phyloP scores from a whole-genome alignment of 2,113 vertebrate genomes.

The Monopterus albus region DNA sequence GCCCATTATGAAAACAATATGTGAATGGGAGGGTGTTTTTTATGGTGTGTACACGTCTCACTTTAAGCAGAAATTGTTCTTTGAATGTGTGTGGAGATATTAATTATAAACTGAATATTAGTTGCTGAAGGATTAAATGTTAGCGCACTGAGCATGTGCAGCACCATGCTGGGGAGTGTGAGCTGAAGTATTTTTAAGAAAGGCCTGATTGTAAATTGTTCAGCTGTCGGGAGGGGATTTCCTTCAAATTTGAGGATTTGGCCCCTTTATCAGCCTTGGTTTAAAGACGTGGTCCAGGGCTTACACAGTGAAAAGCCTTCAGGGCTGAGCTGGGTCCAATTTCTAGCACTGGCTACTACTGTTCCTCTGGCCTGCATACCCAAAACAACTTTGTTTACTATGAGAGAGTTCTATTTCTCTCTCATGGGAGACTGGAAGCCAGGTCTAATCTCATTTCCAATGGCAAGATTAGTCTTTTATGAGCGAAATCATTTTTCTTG shows the following conservation, averaged over 20 bases:
- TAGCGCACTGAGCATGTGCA: neutral
- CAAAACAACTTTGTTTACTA: constrained; percentile 51
- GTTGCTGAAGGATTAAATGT: neutral
- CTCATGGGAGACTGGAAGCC: constrained; percentile 56
- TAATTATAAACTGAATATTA: neutral
- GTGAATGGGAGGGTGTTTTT: constrained; percentile 49
- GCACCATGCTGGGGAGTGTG: neutral
- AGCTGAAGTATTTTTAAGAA: constrained; percentile 25
- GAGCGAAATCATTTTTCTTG: constrained; percentile 65
- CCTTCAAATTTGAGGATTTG: constrained; percentile 25
- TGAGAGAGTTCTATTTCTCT: constrained; percentile 58
- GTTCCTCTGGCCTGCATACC: constrained; percentile 46
- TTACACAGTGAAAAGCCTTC: constrained; percentile 58
- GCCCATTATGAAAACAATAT: constrained; percentile 54
- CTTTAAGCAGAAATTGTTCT: constrained; percentile 22
- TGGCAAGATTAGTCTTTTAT: constrained; percentile 71
- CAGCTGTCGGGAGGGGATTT: constrained; percentile 14
- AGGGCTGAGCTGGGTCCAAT: constrained; percentile 46
- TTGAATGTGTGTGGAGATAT: neutral
- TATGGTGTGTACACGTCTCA: constrained; percentile 9
- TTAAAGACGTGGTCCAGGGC: constrained; percentile 45
- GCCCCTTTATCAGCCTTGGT: constrained; percentile 33
- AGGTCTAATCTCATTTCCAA: constrained; percentile 58
- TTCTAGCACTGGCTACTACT: constrained; percentile 58
- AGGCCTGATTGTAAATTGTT: constrained; percentile 38